Evolutionary conservation across 1,140 invertebrate genomes (phyloP).

Genomic region (Lucilia sericata): DNA sequence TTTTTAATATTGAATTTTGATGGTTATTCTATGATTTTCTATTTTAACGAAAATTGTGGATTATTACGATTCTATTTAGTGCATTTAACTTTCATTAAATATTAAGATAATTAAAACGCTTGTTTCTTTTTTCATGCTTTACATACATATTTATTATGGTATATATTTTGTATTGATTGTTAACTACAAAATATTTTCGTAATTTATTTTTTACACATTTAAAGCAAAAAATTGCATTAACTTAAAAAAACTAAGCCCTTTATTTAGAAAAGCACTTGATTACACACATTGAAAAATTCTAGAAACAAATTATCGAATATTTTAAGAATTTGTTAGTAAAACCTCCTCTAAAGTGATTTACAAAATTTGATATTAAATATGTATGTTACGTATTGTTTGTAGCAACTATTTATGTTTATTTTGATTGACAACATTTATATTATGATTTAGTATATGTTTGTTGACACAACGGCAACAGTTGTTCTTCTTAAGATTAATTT

Average conservation of each 20-base stretch:
- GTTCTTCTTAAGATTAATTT: neutral
- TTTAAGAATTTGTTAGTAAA: too few species aligned
- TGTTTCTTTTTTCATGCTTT: neutral
- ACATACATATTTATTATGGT: neutral
- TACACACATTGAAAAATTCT: too few species aligned
- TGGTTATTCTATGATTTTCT: too few species aligned
- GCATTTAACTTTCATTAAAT: too few species aligned
- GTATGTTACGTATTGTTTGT: neutral
- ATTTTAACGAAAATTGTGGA: too few species aligned
- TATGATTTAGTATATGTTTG: neutral
- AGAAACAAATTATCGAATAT: too few species aligned
- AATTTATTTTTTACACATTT: neutral
- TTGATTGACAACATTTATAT: conserved; percentile 10
- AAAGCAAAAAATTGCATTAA: conserved; percentile 7
- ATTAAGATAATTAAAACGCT: too few species aligned
- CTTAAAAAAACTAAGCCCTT: neutral
- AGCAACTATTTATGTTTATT: neutral
- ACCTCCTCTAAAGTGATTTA: too few species aligned
- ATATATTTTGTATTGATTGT: too few species aligned
- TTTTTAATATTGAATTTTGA: too few species aligned
- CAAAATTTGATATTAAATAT: neutral
- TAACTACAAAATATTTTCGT: neutral
- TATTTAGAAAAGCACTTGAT: too few species aligned
- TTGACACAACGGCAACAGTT: neutral
- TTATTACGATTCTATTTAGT: too few species aligned